Evolutionary conservation across 2,888 invertebrate genomes (phyloP).

Genomic region (Eupithecia exiguata): DNA sequence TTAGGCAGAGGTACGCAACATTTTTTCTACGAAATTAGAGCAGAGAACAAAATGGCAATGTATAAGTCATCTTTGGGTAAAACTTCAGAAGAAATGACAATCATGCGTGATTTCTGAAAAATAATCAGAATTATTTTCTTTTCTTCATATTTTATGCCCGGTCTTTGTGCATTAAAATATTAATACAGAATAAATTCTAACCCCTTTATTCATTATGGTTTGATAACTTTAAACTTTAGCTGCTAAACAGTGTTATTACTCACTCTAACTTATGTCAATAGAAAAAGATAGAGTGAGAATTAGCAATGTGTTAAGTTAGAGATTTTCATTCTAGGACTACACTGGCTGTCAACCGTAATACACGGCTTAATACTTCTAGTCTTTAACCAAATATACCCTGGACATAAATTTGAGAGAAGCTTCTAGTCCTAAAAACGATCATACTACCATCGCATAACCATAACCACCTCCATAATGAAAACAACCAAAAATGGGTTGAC

Average conservation of each 20-base stretch:
- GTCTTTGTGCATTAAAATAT: background rate
- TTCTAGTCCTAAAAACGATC: background rate
- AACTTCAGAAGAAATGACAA: background rate
- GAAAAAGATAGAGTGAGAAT: too few species aligned
- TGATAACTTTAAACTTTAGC: too few species aligned
- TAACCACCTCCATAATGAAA: background rate
- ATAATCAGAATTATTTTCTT: background rate
- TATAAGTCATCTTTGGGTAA: background rate
- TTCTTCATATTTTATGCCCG: background rate
- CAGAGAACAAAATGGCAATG: background rate
- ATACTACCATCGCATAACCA: background rate
- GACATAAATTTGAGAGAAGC: too few species aligned
- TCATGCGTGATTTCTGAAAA: background rate
- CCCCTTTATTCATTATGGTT: too few species aligned
- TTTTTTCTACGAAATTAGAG: constrained; percentile 12
- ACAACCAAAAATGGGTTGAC: background rate
- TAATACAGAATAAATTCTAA: background rate
- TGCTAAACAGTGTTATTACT: too few species aligned
- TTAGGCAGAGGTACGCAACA: constrained; percentile 28
- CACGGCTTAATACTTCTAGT: too few species aligned
- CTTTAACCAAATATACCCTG: too few species aligned
- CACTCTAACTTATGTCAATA: too few species aligned
- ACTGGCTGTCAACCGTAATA: background rate
- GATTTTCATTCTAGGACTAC: background rate
- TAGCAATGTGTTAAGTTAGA: too few species aligned